A percentile compares a stretch with the other conserved stretches of the same genome.
These are phyloP conservation scores for Sebastes reedi DNA, from an alignment of 2,797 vertebrate species.

Conservation along the genomic window DNA sequence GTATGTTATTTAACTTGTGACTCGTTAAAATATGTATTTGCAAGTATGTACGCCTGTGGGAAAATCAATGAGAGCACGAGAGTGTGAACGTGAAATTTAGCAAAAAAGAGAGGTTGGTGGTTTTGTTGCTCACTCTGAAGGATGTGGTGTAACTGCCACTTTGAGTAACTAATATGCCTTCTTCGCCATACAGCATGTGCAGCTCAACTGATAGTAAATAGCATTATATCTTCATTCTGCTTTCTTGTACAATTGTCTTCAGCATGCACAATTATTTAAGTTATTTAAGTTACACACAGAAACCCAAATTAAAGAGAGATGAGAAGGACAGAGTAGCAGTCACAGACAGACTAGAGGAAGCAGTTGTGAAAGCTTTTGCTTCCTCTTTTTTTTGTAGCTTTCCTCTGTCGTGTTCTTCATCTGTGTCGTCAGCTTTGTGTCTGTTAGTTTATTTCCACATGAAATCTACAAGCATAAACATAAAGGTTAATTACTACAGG, in stretches of 20 bases:
- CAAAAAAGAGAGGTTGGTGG: constrained; percentile 7
- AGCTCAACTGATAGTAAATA: not conserved
- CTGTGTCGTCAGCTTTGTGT: constrained; percentile 44
- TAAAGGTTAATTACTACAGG: not conserved
- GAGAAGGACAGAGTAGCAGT: not conserved
- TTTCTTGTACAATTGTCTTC: not conserved
- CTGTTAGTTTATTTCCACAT: constrained; percentile 36
- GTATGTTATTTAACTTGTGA: not conserved
- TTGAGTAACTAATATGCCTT: not conserved
- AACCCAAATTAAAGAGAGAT: not conserved
- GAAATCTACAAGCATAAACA: not conserved
- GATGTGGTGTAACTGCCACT: constrained; percentile 80
- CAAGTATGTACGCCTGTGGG: not conserved
- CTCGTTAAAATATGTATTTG: not conserved
- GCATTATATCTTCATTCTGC: not conserved
- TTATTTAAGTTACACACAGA: not conserved
- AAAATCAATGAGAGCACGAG: not conserved
- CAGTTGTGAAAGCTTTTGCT: constrained; percentile 67
- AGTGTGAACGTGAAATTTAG: not conserved
- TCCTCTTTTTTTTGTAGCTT: constrained; percentile 65
- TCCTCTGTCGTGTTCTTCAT: constrained; percentile 60
- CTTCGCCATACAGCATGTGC: not conserved
- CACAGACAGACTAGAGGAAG: constrained; percentile 70
- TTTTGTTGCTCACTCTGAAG: constrained; percentile 46
- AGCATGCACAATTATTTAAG: not conserved